Base-by-base conservation (phyloP, 2,113 vertebrate species). In the Anguilla japonica region DNA sequence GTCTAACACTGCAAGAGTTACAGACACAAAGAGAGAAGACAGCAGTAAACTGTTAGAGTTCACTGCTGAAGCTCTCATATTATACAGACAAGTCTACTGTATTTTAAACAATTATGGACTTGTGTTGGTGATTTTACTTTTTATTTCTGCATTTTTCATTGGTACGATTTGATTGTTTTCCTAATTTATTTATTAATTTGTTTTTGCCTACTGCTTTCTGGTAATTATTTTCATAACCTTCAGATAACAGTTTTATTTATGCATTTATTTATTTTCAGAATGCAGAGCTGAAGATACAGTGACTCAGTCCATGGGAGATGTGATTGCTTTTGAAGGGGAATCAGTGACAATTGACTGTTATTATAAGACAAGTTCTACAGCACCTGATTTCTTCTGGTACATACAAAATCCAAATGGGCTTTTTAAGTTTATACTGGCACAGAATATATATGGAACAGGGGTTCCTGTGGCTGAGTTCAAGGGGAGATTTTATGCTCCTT, bases 371-470 rank as follows among this genome's bases (percentile, higher is more conserved):
- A 5, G 40, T 18, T 5, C 2, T 18, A 0, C 43, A 60, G 11
- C 1, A 11, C 1, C 29, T 53, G 39, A 84, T 41, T 83, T 89
- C 43, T 85, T 80, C 85, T 89, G 89, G 89, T 87, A 78, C 83
- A 85, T 88, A n/a, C 83, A 88, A 14, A 41, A 50, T 15, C 5
- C 83, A 22, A 87, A 63, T 0, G 40, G 60, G 2, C 41, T 40
- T 84, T 50, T 53, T 53, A 43, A n/a, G 78, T 71, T 63, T 50
- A 22, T 87, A 2, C 13, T 87, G 50, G 79, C 43, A 43, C 43
- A 46, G 34, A 71, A 79, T 26, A n/a, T 2, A 29, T 83, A 60
- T 80, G 71, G 46, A 85, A 15, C 26, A n/a, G n/a, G n/a, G 9
- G 11, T 13, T 0, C 22, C 5, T 16, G 84, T 22, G 39, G 6